phyloP scores from a whole-genome alignment of 2,113 vertebrate species.

The Oryzias curvinotus region DNA sequence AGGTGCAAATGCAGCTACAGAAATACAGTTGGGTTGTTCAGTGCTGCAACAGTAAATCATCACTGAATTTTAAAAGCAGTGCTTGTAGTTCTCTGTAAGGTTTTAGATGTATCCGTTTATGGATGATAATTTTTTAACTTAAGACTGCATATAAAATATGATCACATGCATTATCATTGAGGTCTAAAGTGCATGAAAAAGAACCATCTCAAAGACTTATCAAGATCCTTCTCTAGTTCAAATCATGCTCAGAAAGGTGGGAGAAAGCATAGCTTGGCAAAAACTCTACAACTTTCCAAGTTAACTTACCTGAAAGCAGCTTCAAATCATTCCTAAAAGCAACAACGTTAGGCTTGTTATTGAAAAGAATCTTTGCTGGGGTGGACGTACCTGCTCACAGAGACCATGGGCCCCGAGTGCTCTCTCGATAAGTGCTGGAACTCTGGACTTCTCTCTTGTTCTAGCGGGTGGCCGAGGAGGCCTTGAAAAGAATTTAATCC shows the following conservation, averaged over 20 bases:
- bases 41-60: too few species aligned
- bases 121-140: too few species aligned
- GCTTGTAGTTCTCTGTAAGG: too few species aligned
- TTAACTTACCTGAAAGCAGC: not conserved
- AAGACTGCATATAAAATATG: too few species aligned
- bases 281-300: not conserved
- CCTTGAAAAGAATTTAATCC: slow-evolving; percentile 76
- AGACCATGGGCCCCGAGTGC: slow-evolving; percentile 47
- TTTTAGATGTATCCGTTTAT: too few species aligned
- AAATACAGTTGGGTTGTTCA: too few species aligned
- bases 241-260: not conserved
- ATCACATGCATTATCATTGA: too few species aligned
- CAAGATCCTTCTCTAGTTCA: too few species aligned
- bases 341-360: not conserved
- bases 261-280: not conserved
- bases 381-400: slow-evolving; percentile 62
- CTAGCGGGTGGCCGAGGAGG: slow-evolving; percentile 51
- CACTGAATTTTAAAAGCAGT: too few species aligned
- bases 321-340: not conserved
- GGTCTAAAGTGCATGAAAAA: too few species aligned
- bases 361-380: not conserved
- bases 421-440: slow-evolving; percentile 35
- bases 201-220: too few species aligned
- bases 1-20: too few species aligned
- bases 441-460: slow-evolving; percentile 40